phyloP scores from a whole-genome alignment of 2,888 invertebrate genomes.

The Meta bourneti region DNA sequence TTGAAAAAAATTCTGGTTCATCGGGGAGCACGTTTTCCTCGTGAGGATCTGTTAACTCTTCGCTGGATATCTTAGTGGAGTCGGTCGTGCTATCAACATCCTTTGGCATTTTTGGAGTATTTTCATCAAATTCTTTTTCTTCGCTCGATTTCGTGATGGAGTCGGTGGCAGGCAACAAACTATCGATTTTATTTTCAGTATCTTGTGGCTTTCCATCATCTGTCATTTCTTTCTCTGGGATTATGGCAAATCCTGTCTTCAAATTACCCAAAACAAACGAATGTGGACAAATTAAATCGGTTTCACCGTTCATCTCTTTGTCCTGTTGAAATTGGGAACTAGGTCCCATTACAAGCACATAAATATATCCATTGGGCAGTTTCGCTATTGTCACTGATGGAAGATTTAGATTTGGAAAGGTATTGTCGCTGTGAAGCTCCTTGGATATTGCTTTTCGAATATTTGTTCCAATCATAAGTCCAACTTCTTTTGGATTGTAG shows the following conservation, averaged over 20 bases:
- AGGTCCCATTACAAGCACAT: slow-evolving; percentile 30
- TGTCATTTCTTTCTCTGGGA: neutral
- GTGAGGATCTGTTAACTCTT: neutral
- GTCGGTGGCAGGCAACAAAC: no score
- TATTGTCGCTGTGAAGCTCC: neutral
- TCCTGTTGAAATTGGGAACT: slow-evolving; percentile 6
- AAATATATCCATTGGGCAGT: slow-evolving; percentile 38
- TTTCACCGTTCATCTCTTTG: neutral
- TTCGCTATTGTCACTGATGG: slow-evolving; percentile 34
- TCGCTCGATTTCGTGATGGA: neutral
- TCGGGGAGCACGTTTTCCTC: slow-evolving; percentile 22
- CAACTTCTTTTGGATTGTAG: slow-evolving; percentile 60
- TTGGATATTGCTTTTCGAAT: slow-evolving; percentile 11
- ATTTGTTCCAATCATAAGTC: slow-evolving; percentile 35
- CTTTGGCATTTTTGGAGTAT: neutral
- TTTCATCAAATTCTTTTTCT: neutral
- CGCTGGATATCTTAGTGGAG: neutral
- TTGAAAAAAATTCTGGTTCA: slow-evolving; percentile 54
- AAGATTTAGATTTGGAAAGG: slow-evolving; percentile 3
- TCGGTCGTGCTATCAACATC: neutral
- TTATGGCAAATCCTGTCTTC: slow-evolving; percentile 29
- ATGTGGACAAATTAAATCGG: neutral
- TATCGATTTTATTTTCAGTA: no score
- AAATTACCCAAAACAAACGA: slow-evolving; percentile 52
- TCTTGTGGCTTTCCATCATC: neutral